phyloP scores from a whole-genome alignment of 1,140 invertebrate species.

The Macrocentrus cingulum region DNA sequence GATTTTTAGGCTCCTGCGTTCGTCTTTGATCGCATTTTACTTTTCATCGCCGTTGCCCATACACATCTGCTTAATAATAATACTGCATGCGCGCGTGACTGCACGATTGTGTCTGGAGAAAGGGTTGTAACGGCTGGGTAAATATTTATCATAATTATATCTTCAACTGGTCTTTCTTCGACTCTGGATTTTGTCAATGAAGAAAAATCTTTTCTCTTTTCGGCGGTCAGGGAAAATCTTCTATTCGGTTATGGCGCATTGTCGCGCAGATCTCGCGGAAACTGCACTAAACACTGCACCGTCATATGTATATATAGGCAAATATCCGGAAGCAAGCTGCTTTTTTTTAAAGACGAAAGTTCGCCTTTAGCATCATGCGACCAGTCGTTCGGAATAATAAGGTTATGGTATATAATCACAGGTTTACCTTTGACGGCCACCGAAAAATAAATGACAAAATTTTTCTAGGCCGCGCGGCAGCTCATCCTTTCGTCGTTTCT shows the following conservation, averaged over 20 bases:
- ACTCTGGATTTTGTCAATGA: not conserved
- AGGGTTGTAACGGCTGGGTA: conserved; percentile 56
- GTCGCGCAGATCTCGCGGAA: too few species aligned
- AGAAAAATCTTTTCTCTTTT: conserved; percentile 3
- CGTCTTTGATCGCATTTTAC: not conserved
- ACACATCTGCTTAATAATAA: conserved; percentile 19
- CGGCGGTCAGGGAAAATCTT: not conserved
- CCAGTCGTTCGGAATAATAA: conserved; percentile 47
- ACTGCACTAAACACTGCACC: too few species aligned
- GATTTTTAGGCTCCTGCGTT: not conserved
- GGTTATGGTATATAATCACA: conserved; percentile 28
- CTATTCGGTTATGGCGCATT: too few species aligned
- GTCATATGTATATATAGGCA: too few species aligned
- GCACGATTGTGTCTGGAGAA: conserved; percentile 35
- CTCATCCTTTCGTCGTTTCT: not conserved
- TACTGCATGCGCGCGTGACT: too few species aligned
- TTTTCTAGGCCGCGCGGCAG: not conserved
- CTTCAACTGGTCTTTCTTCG: conserved; percentile 27
- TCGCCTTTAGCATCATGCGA: too few species aligned
- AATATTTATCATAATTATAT: conserved; percentile 60
- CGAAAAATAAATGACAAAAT: not conserved
- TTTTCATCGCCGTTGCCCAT: not conserved
- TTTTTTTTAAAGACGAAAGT: too few species aligned
- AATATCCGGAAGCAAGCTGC: too few species aligned
- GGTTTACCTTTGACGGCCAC: conserved; percentile 19